Evolutionary conservation across 2,797 vertebrate genomes (phyloP), one percentile per base, ranked within the genome.

Genomic region (Sebastes trivittatus): DNA sequence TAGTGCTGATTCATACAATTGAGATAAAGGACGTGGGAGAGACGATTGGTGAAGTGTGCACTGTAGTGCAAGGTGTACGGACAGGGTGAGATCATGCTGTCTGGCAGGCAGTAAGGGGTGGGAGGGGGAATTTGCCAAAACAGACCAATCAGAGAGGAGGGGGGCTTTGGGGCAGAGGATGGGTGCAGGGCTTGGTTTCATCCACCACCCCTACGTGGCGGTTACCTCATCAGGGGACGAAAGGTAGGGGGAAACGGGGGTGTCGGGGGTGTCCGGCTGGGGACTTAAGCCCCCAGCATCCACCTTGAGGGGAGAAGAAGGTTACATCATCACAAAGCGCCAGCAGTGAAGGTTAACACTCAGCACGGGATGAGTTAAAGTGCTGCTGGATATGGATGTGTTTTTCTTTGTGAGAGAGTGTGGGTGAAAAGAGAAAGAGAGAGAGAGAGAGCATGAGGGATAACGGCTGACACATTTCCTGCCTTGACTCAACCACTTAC

Each of bases 211-310:
- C 58, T n/a, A 78, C 27, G 68, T 80, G 84, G 83, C 42, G 32
- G 90, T 96, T 96, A 96, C 95, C 96, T 96, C 93, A 76, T 95
- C 89, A 2, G 95, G 93, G 91, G 95, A 94, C 5, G 91, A 82
- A 87, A 93, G 85, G 88, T 89, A 88, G 82, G 94, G 92, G 90
- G 93, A 85, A 85, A 89, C 93, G 83, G 94, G 94, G 93, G 93
- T 95, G 93, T 96, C 95, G 23, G 96, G 86, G 91, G 95, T 95
- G 78, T 93, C 94, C 87, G 92, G 92, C 94, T 93, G 94, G 94
- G 88, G 90, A 91, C 91, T 87, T 92, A 93, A 91, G 64, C 80
- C 86, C 91, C 88, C 91, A 92, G 88, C 84, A 88, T 97, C 93
- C 90, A 97, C 94, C 96, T 97, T 96, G 83, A 96, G 88, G 79